Evolutionary conservation across 2,113 vertebrate genomes (phyloP).

Genomic region (Seriola rivoliana): DNA sequence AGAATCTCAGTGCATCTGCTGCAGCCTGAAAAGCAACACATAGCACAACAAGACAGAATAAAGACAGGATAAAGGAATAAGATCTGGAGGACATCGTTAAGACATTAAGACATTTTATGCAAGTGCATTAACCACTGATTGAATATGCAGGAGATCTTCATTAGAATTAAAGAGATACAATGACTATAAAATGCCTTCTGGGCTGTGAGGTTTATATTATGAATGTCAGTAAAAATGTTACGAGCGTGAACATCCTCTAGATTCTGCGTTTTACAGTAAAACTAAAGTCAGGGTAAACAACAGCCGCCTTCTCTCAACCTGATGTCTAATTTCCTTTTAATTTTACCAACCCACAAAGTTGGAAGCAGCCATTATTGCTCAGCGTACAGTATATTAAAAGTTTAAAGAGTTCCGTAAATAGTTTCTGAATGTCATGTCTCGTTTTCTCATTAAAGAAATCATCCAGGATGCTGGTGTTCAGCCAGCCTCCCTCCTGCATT

Average conservation of each 20-base stretch:
- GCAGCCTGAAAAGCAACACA: constrained; percentile 7
- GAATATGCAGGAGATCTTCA: neutral
- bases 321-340: constrained; percentile 13
- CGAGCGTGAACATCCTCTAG: neutral
- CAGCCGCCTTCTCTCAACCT: neutral
- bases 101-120: neutral
- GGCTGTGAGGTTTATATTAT: neutral
- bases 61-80: neutral
- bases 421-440: constrained; percentile 44
- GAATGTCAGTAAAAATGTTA: constrained; percentile 6
- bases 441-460: constrained; percentile 61
- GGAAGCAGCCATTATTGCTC: constrained; percentile 1
- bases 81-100: neutral
- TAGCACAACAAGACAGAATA: neutral
- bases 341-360: constrained; percentile 19
- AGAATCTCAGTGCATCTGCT: neutral
- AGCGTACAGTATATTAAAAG: constrained; percentile 43
- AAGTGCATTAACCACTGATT: neutral
- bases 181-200: neutral
- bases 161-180: constrained; percentile 9
- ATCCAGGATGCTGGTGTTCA: constrained; percentile 47
- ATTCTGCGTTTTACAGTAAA: neutral
- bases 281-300: neutral
- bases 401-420: constrained; percentile 44
- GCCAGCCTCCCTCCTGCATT: constrained; percentile 37